Percentiles rank a stretch among this genome's conserved stretches.
phyloP scores from a whole-genome alignment of 2,113 vertebrate genomes.

The Caloenas nicobarica region DNA sequence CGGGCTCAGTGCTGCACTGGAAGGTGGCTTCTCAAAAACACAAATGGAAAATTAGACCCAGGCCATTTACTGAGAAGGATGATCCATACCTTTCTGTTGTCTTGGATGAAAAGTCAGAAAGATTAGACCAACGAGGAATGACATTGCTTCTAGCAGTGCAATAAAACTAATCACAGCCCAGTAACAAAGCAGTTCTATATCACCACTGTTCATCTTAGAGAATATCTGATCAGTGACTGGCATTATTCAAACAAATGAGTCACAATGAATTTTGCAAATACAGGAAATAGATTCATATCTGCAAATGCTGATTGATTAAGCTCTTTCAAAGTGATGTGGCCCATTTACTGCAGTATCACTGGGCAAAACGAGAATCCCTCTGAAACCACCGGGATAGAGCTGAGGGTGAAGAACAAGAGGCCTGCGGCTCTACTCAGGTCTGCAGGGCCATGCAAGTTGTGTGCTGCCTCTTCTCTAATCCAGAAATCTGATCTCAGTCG shows the following conservation, averaged over 20 bases:
- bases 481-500: neutral
- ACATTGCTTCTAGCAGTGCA: neutral
- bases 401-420: neutral
- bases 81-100: neutral
- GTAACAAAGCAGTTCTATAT: neutral
- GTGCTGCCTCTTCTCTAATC: neutral
- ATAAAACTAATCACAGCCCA: neutral
- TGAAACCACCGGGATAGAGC: neutral
- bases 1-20: neutral
- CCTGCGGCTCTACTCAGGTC: neutral
- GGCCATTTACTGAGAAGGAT: neutral
- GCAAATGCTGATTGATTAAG: neutral
- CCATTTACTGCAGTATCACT: neutral
- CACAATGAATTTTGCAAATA: conserved; percentile 24
- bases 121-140: neutral
- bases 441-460: neutral
- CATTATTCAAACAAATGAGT: conserved; percentile 11
- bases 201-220: neutral
- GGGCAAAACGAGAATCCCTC: neutral
- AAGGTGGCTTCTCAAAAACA: neutral
- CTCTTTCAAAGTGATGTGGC: neutral
- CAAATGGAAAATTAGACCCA: neutral
- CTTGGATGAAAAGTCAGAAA: neutral
- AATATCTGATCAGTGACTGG: neutral
- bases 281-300: conserved; percentile 17